A percentile compares a stretch with the other conserved stretches of the same genome.
Evolutionary conservation across 2,888 invertebrate genomes (phyloP).

Genomic region (Agriotes lineatus): DNA sequence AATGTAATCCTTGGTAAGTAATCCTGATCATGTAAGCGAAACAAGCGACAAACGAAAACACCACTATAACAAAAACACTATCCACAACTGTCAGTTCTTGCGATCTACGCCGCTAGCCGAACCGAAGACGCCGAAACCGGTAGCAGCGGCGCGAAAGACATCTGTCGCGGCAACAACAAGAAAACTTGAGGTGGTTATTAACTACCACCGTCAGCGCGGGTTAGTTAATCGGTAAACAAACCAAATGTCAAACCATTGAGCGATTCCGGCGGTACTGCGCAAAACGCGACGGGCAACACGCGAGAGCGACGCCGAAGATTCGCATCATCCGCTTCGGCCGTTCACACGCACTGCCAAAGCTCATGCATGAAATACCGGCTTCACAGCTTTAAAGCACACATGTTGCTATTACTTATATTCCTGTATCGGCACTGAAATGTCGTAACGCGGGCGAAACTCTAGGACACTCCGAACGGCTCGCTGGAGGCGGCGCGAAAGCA

Average conservation of each 20-base stretch:
- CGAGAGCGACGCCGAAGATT: constrained; percentile 9
- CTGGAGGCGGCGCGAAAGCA: constrained; percentile 23
- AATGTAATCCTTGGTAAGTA: constrained; percentile 38
- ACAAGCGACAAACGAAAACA: constrained; percentile 7
- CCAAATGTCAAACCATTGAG: constrained; percentile 25
- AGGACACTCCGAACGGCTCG: constrained; percentile 17
- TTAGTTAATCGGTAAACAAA: constrained; percentile 32
- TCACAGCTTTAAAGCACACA: constrained; percentile 19
- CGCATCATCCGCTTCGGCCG: neutral
- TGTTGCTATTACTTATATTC: constrained; percentile 23
- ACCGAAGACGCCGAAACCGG: too few relatives aligned
- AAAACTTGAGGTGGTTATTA: neutral
- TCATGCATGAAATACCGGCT: constrained; percentile 1
- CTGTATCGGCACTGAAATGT: constrained; percentile 36
- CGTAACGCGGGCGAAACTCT: constrained; percentile 32
- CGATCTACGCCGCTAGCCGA: neutral
- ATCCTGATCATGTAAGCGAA: constrained; percentile 35
- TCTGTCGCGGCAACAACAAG: neutral
- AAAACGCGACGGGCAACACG: constrained; percentile 28
- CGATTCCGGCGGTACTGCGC: constrained; percentile 30
- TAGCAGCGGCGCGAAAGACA: too few relatives aligned
- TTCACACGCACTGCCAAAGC: neutral
- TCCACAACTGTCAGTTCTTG: neutral
- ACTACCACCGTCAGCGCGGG: neutral
- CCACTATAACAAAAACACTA: neutral